Evolutionary conservation across 2,113 vertebrate genomes (phyloP).

Genomic region (Corythornis vintsioides): DNA sequence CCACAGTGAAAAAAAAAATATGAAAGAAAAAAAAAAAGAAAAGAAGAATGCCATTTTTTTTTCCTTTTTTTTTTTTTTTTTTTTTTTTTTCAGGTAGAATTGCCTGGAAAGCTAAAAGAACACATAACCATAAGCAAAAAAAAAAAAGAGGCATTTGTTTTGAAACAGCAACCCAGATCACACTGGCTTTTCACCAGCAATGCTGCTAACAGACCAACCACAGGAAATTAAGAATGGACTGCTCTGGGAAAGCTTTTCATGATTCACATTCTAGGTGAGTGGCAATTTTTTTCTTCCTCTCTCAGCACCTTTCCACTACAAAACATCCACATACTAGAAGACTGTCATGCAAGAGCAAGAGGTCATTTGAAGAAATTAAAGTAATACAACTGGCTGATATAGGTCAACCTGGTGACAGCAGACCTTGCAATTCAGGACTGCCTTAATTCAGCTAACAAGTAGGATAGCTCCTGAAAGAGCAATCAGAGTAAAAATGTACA

Average conservation of each 20-base stretch:
- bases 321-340: constrained; percentile 20
- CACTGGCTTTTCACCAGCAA: constrained; percentile 53
- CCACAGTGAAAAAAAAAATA: no score
- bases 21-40: no score
- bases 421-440: not conserved
- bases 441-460: constrained; percentile 47
- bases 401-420: constrained; percentile 2
- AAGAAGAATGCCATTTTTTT: constrained; percentile 38
- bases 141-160: constrained; percentile 48
- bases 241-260: constrained; percentile 57
- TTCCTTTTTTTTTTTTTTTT: constrained; percentile 31
- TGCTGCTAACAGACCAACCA: constrained; percentile 12
- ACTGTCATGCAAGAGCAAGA: constrained; percentile 48
- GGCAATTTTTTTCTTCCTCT: constrained; percentile 13
- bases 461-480: not conserved
- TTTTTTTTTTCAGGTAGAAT: constrained; percentile 6
- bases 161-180: constrained; percentile 56
- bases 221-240: constrained; percentile 70
- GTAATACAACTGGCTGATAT: constrained; percentile 37
- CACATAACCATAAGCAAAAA: not conserved
- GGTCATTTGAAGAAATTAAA: constrained; percentile 70
- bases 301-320: constrained; percentile 41
- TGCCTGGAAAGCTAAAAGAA: constrained; percentile 60
- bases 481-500: not conserved
- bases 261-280: constrained; percentile 61